phyloP scores from a whole-genome alignment of 2,797 vertebrate genomes.

The Tokudaia tokunoshimensis region DNA sequence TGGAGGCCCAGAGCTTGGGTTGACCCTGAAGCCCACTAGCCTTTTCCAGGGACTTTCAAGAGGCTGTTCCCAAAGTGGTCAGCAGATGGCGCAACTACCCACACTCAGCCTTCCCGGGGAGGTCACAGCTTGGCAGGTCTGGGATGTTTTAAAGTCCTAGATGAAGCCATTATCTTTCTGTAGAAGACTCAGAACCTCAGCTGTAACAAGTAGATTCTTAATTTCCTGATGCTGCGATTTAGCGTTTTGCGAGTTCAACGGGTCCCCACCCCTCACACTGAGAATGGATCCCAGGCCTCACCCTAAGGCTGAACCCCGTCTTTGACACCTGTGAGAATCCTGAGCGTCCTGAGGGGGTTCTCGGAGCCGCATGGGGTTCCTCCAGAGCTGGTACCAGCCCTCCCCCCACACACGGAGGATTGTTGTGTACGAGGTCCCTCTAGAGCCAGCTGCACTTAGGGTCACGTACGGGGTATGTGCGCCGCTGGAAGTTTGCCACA shows the following conservation, averaged over 20 bases:
- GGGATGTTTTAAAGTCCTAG: too few species aligned
- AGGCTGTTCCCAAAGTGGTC: neutral
- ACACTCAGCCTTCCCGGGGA: accelerated
- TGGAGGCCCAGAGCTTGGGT: neutral
- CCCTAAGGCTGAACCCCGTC: neutral
- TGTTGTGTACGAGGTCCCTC: accelerated
- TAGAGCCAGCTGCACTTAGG: neutral
- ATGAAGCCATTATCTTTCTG: neutral
- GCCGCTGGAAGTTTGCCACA: too few species aligned
- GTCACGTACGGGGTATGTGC: neutral
- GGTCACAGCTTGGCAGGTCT: accelerated
- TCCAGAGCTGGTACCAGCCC: neutral
- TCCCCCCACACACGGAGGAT: neutral
- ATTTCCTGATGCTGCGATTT: neutral
- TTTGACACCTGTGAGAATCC: neutral
- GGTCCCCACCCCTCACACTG: neutral
- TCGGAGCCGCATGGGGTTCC: neutral
- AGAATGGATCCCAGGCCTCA: neutral
- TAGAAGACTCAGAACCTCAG: neutral
- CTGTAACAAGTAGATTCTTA: neutral
- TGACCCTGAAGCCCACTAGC: neutral
- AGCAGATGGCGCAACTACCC: conserved; percentile 62
- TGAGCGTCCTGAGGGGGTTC: neutral
- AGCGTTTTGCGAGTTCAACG: neutral
- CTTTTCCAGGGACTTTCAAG: neutral